Conservation (phyloP, 2,888 invertebrate species). For the Laspeyria flexula region DNA sequence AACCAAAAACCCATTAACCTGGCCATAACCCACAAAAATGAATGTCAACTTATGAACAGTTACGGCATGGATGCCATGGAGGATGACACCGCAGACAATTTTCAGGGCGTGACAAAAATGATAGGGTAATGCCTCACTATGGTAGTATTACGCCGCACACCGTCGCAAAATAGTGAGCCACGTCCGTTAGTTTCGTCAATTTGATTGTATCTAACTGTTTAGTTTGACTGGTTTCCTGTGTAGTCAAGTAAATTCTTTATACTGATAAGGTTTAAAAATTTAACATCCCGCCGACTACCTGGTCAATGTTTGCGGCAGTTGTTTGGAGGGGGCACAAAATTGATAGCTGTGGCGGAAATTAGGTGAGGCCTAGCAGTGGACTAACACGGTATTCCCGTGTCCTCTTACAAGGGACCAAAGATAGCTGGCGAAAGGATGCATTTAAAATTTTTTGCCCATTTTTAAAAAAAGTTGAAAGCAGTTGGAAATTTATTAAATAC, state of each 20-base stretch:
- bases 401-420: too few species aligned
- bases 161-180: constrained; percentile 26
- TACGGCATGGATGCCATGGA: constrained; percentile 36
- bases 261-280: too few species aligned
- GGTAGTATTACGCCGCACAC: constrained; percentile 28
- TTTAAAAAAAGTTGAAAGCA: too few species aligned
- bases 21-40: constrained; percentile 38
- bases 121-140: constrained; percentile 47
- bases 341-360: too few species aligned
- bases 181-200: constrained; percentile 37
- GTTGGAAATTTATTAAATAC: too few species aligned
- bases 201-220: constrained; percentile 42
- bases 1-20: constrained; percentile 39
- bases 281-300: too few species aligned
- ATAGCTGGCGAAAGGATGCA: too few species aligned
- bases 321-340: too few species aligned
- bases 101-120: constrained; percentile 67
- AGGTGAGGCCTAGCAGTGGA: too few species aligned
- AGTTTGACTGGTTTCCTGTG: neutral
- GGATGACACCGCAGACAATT: constrained; percentile 51
- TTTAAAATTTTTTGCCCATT: too few species aligned
- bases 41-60: constrained; percentile 44
- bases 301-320: too few species aligned
- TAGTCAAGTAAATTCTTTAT: neutral
- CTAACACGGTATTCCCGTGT: too few species aligned